A percentile compares a stretch with the other conserved stretches of the same genome.
Evolutionary conservation across 1,140 invertebrate genomes (phyloP).

Genomic region (Eubasilissa regina): DNA sequence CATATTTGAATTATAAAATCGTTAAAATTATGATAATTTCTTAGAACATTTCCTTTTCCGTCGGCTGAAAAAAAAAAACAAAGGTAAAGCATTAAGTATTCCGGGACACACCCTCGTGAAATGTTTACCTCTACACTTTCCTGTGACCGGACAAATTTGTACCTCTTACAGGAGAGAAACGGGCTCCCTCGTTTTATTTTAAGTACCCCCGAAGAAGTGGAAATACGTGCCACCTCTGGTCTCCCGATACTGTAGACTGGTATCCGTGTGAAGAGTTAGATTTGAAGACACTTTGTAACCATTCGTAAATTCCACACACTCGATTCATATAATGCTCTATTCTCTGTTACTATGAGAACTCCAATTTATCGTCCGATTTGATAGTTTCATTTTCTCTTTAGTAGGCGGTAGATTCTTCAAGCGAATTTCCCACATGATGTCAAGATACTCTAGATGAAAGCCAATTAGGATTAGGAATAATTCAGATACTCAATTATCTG

Average conservation of each 20-base stretch:
- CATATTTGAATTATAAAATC: constrained; percentile 9
- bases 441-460: too few relatives aligned
- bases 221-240: constrained; percentile 47
- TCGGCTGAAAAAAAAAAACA: constrained; percentile 21
- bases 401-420: too few relatives aligned
- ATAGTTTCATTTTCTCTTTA: too few relatives aligned
- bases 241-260: not conserved
- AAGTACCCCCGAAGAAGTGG: constrained; percentile 57
- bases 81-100: constrained; percentile 34
- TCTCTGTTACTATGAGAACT: too few relatives aligned
- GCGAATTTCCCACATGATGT: too few relatives aligned
- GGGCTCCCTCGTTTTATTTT: constrained; percentile 51
- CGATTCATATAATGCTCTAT: too few relatives aligned
- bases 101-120: constrained; percentile 33
- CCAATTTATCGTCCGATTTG: too few relatives aligned
- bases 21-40: constrained; percentile 37
- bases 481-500: too few relatives aligned
- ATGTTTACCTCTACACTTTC: constrained; percentile 49
- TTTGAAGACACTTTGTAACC: not conserved
- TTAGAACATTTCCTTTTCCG: constrained; percentile 12
- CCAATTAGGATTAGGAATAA: too few relatives aligned
- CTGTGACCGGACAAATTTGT: constrained; percentile 48
- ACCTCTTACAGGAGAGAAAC: constrained; percentile 40
- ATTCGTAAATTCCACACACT: too few relatives aligned
- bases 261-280: not conserved